Percentiles rank a stretch among this genome's conserved stretches.
These are phyloP conservation scores for Dermatemys mawii DNA, from an alignment of 2,113 vertebrate genomes.

Conservation along the genomic window DNA sequence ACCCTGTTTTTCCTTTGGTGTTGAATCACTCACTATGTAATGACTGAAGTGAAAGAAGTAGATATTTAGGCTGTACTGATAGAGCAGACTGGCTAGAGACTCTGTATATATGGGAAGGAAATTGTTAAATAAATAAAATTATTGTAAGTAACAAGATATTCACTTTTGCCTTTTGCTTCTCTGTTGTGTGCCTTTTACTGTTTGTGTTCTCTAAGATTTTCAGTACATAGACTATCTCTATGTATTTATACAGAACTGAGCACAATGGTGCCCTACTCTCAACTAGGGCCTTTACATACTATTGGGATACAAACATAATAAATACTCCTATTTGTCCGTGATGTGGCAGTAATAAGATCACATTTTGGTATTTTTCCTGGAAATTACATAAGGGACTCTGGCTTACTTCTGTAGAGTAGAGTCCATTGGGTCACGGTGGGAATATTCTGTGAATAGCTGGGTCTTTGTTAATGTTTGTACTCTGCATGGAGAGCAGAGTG, in stretches of 20 bases:
- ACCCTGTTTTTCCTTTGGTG: too few species aligned
- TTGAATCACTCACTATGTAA: background rate
- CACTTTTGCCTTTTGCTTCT: background rate
- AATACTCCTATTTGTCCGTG: background rate
- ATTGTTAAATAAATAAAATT: background rate
- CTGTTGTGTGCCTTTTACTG: rapidly evolving
- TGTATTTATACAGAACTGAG: background rate
- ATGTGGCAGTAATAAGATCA: background rate
- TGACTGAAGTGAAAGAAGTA: rapidly evolving
- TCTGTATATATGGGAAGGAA: background rate
- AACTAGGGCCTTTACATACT: background rate
- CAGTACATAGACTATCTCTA: background rate
- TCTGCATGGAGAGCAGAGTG: background rate
- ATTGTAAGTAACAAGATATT: background rate
- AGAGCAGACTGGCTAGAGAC: background rate
- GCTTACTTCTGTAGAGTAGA: background rate
- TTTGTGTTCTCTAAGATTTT: background rate
- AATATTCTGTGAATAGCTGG: background rate
- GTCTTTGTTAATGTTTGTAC: background rate
- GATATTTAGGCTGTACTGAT: background rate
- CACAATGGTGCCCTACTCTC: background rate
- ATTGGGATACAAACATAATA: rapidly evolving
- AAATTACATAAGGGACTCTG: background rate
- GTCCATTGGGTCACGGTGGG: too few species aligned
- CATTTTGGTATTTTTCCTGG: background rate